Evolutionary conservation across 2,797 vertebrate species (phyloP).

Genomic region (Tokudaia muenninki): DNA sequence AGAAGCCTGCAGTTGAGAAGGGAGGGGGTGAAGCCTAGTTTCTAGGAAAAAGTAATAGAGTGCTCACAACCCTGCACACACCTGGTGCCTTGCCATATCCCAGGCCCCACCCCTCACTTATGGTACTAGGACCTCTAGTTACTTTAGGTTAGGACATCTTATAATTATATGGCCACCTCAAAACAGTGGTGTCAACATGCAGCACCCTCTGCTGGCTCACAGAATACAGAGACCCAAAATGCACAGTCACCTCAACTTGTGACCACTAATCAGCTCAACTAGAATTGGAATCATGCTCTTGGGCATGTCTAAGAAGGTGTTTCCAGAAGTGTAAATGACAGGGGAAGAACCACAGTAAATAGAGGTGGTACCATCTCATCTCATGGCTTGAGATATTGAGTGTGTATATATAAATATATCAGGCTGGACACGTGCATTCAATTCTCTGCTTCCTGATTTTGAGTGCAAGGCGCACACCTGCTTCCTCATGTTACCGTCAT

Average conservation of each 20-base stretch:
- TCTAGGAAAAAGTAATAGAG: not conserved
- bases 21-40: not conserved
- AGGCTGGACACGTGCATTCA: too few relatives aligned
- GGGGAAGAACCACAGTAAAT: not conserved
- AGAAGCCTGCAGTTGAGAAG: not conserved
- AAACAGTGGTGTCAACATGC: not conserved
- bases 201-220: not conserved
- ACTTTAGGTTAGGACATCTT: too few relatives aligned
- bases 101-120: too few relatives aligned
- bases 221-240: accelerated
- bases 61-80: too few relatives aligned
- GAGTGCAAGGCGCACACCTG: not conserved
- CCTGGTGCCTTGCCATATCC: not conserved
- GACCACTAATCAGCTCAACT: not conserved
- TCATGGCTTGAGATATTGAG: not conserved
- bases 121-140: not conserved
- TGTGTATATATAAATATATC: too few relatives aligned
- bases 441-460: not conserved
- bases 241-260: accelerated
- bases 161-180: not conserved
- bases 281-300: not conserved
- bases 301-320: not conserved
- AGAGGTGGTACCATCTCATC: not conserved
- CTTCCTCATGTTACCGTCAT: accelerated
- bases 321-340: not conserved